phyloP scores from a whole-genome alignment of 1,140 invertebrate species.

The Caenorhabditis briggsae region DNA sequence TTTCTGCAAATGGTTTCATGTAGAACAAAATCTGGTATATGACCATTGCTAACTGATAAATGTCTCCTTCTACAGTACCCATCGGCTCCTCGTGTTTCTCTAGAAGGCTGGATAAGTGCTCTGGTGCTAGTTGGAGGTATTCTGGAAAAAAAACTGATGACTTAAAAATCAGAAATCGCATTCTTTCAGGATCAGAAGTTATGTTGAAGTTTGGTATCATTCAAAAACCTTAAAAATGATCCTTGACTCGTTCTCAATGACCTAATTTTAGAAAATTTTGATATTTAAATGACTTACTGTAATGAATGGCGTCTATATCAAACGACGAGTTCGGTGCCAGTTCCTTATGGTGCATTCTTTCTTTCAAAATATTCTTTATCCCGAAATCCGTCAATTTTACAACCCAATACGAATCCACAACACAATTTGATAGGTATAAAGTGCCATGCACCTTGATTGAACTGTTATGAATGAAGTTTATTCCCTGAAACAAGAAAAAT shows the following conservation, averaged over 20 bases:
- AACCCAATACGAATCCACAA: constrained; percentile 62
- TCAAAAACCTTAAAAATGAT: too few relatives aligned
- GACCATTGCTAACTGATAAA: constrained; percentile 62
- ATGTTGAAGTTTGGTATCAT: too few relatives aligned
- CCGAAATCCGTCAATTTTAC: constrained; percentile 61
- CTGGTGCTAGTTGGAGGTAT: constrained; percentile 60
- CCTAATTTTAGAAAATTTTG: background rate
- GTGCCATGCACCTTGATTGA: constrained; percentile 56
- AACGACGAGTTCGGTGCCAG: constrained; percentile 16
- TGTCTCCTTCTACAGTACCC: constrained; percentile 52
- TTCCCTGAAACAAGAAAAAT: constrained; percentile 39
- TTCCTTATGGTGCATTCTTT: constrained; percentile 55
- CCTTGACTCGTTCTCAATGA: too few relatives aligned
- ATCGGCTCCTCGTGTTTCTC: constrained; percentile 41
- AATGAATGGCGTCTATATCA: constrained; percentile 41
- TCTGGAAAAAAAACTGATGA: constrained; percentile 27
- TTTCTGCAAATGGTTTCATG: constrained; percentile 54
- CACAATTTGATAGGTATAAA: constrained; percentile 60
- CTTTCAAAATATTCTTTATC: constrained; percentile 40
- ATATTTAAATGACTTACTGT: constrained; percentile 8
- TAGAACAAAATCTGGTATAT: constrained; percentile 62
- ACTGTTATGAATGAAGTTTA: constrained; percentile 55
- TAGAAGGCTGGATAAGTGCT: constrained; percentile 9
- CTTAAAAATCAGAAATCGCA: background rate
- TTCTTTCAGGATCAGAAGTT: too few relatives aligned